phyloP scores from a whole-genome alignment of 2,797 vertebrate species.

The Lepilemur ruficaudatus region DNA sequence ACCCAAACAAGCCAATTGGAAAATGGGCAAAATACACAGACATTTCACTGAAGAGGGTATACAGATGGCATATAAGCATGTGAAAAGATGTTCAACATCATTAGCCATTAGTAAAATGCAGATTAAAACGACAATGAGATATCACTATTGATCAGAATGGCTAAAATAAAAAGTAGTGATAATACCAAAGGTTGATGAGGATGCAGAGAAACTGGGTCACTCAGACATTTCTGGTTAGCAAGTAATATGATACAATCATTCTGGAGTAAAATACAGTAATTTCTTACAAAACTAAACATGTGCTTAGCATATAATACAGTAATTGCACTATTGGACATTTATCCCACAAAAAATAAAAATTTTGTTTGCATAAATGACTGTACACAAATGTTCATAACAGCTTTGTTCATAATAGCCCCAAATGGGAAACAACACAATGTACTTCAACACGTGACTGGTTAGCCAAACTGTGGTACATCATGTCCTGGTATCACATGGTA shows the following conservation, averaged over 20 bases:
- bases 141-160: background rate
- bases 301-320: background rate
- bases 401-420: background rate
- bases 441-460: background rate
- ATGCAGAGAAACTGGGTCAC: background rate
- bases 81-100: background rate
- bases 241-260: background rate
- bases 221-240: background rate
- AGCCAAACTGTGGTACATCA: background rate
- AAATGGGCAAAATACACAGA: background rate
- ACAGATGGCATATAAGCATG: background rate
- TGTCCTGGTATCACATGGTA: background rate
- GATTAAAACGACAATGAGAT: background rate
- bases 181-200: background rate
- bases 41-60: background rate
- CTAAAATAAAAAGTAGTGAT: background rate
- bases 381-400: background rate
- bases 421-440: background rate
- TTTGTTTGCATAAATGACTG: background rate
- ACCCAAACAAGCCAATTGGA: background rate
- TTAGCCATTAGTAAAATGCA: background rate
- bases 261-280: background rate
- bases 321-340: background rate
- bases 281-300: background rate
- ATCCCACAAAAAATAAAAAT: background rate